Percentiles rank a stretch among this genome's conserved stretches.
These are phyloP conservation scores for Drosophila lutescens DNA, from an alignment of 2,888 invertebrate species.

Conservation along the genomic window DNA sequence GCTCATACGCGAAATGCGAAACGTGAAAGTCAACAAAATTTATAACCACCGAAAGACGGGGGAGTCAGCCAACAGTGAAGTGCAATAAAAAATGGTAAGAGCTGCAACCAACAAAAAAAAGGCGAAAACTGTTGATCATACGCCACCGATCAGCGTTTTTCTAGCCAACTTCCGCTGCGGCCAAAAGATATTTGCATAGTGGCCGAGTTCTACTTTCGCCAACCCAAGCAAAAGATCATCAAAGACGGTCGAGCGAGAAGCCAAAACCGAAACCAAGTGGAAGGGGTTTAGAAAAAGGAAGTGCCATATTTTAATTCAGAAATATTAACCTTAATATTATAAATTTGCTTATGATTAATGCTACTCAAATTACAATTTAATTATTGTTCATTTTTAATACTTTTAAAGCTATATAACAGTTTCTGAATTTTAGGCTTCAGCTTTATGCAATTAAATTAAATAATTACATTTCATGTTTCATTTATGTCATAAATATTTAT, in stretches of 20 bases:
- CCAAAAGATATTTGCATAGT: conserved; percentile 58
- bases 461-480: too few relatives aligned
- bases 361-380: background rate
- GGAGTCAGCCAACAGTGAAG: conserved; percentile 27
- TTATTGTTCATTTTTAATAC: too few relatives aligned
- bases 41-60: conserved; percentile 20
- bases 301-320: conserved; percentile 2
- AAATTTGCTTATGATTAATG: background rate
- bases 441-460: too few relatives aligned
- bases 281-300: conserved; percentile 10
- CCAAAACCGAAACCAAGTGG: background rate
- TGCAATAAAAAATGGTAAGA: conserved; percentile 3
- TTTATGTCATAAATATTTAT: too few relatives aligned
- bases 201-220: conserved; percentile 75
- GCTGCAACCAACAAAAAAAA: background rate
- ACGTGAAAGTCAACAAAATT: conserved; percentile 66
- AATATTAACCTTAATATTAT: background rate
- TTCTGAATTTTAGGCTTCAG: too few relatives aligned
- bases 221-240: conserved; percentile 45
- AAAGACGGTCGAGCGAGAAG: conserved; percentile 43
- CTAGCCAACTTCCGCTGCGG: conserved; percentile 66
- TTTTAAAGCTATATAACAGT: too few relatives aligned
- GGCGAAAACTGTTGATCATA: conserved; percentile 46
- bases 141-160: conserved; percentile 63
- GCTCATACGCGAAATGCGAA: conserved; percentile 46